A percentile compares a stretch with the other conserved stretches of the same genome.
Evolutionary conservation across 2,797 vertebrate genomes (phyloP).

Genomic region (Pseudochaenichthys georgianus): DNA sequence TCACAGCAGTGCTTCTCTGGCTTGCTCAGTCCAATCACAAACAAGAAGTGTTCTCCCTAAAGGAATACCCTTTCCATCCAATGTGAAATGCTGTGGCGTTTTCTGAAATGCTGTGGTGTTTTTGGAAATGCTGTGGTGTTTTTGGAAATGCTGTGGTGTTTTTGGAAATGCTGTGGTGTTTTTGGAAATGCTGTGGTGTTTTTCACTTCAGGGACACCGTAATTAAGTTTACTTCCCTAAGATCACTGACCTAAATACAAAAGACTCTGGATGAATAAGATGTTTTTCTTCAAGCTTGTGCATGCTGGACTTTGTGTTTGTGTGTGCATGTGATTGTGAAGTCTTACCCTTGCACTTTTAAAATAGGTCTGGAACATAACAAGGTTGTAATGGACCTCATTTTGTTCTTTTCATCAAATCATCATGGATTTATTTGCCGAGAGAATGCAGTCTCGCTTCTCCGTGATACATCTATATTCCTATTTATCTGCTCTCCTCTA

Average conservation of each 20-base stretch:
- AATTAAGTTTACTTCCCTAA: neutral
- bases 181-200: no score
- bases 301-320: neutral
- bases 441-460: conserved; percentile 13
- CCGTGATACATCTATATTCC: conserved; percentile 22
- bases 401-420: conserved; percentile 42
- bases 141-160: no score
- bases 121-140: no score
- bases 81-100: no score
- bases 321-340: neutral
- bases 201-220: no score
- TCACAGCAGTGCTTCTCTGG: no score
- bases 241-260: conserved; percentile 22
- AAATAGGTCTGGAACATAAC: conserved; percentile 23
- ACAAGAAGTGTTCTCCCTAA: no score
- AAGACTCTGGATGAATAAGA: neutral
- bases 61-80: no score
- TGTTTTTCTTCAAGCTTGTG: conserved; percentile 1
- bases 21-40: no score
- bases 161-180: no score
- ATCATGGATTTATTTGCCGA: conserved; percentile 41
- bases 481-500: conserved; percentile 42
- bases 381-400: conserved; percentile 22
- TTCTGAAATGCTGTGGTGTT: no score
- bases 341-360: conserved; percentile 2